Evolutionary conservation across 30 jellyfish, hydroid and myxozoan genomes (phyloP).

Genomic region (Rhopilema esculentum): DNA sequence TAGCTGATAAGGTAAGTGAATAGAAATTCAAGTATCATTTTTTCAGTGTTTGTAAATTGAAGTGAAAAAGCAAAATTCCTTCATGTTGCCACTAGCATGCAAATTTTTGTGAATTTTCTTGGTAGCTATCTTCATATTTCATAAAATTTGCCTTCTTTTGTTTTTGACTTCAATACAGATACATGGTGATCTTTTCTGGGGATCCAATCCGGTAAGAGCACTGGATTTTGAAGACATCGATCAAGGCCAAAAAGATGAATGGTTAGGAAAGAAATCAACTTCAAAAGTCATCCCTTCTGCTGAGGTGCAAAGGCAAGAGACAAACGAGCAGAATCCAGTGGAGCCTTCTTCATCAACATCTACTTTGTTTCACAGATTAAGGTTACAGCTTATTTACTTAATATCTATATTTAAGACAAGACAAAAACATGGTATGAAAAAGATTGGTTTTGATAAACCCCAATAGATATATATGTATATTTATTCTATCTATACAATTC

Average conservation of each 20-base stretch:
- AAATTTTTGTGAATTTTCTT: too few species aligned
- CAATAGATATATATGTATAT: too few species aligned
- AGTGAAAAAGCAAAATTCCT: not conserved
- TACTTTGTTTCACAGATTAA: not conserved
- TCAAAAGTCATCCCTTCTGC: not conserved
- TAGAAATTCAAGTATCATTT: not conserved
- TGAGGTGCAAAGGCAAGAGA: not conserved
- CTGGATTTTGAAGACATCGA: not conserved
- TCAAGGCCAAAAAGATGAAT: not conserved
- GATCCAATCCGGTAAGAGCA: not conserved
- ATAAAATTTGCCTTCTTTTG: too few species aligned
- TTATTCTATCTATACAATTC: too few species aligned
- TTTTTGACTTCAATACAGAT: not conserved
- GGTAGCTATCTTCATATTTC: too few species aligned
- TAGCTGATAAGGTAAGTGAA: constrained; percentile 54
- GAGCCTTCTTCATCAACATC: not conserved
- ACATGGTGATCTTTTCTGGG: not conserved
- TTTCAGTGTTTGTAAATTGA: too few species aligned
- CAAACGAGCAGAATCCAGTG: not conserved
- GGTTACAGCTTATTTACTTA: not conserved
- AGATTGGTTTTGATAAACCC: too few species aligned
- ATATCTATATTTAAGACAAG: not conserved
- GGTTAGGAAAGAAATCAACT: not conserved
- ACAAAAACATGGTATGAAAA: not conserved
- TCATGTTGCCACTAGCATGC: too few species aligned